Percentiles rank a stretch among this genome's conserved stretches.
Evolutionary conservation across 2,888 invertebrate species (phyloP).

Genomic region (Criorhina ranunculi): DNA sequence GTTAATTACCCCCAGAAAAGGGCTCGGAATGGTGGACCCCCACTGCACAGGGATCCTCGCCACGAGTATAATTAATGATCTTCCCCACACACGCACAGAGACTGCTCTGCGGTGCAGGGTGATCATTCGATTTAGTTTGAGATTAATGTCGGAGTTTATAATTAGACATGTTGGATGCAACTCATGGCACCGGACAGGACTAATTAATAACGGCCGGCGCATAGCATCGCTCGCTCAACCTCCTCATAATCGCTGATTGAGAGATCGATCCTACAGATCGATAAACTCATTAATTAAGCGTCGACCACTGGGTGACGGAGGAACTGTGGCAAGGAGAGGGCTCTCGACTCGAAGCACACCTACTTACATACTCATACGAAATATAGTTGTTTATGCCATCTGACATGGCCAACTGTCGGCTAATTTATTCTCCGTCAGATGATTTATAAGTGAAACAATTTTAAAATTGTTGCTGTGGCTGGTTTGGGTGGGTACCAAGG

Average conservation of each 20-base stretch:
- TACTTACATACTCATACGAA: constrained; percentile 45
- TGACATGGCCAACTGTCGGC: constrained; percentile 75
- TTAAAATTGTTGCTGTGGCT: constrained; percentile 57
- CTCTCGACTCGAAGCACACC: constrained; percentile 20
- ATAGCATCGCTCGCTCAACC: constrained; percentile 61
- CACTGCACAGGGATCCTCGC: constrained; percentile 53
- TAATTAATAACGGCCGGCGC: constrained; percentile 66
- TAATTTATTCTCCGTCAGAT: constrained; percentile 71
- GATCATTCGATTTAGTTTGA: constrained; percentile 68
- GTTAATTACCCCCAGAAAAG: constrained; percentile 72
- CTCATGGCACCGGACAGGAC: constrained; percentile 47
- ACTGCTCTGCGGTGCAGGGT: constrained; percentile 43
- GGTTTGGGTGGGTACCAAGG: constrained; percentile 17
- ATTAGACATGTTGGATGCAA: constrained; percentile 72
- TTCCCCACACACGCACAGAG: constrained; percentile 22
- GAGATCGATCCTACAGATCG: constrained; percentile 74
- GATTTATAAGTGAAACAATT: constrained; percentile 73
- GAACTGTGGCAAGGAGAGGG: neutral
- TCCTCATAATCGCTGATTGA: constrained; percentile 72
- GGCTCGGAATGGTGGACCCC: constrained; percentile 68
- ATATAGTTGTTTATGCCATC: constrained; percentile 74
- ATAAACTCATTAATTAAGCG: constrained; percentile 73
- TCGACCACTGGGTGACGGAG: constrained; percentile 6
- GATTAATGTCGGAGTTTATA: constrained; percentile 75
- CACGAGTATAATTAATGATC: constrained; percentile 66